Evolutionary conservation across 2,797 vertebrate genomes (phyloP).

Genomic region (Dicrostonyx torquatus): DNA sequence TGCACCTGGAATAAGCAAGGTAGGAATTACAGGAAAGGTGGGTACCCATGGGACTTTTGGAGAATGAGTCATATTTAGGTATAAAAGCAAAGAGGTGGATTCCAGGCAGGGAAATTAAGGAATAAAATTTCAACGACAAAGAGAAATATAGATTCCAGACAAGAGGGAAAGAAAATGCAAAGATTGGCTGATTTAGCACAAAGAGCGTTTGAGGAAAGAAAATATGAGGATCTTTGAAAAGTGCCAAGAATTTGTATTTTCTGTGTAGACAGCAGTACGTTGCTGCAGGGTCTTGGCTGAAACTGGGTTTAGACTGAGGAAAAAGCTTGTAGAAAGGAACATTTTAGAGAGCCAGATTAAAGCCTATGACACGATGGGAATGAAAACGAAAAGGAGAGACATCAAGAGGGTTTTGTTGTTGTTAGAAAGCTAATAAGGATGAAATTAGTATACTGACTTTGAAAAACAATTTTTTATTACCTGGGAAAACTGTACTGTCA

Average conservation of each 20-base stretch:
- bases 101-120: background rate
- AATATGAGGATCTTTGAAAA: background rate
- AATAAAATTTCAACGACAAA: conserved; percentile 3
- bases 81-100: background rate
- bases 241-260: background rate
- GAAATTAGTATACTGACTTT: background rate
- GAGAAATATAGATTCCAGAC: background rate
- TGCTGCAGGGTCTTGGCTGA: background rate
- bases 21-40: background rate
- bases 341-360: conserved; percentile 23
- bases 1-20: background rate
- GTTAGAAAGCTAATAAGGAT: conserved; percentile 16
- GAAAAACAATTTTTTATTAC: conserved; percentile 18
- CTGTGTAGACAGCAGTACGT: background rate
- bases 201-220: background rate
- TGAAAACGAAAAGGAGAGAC: background rate
- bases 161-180: background rate
- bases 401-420: background rate
- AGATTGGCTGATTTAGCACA: background rate
- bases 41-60: background rate
- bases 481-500: background rate
- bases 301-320: background rate
- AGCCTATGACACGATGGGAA: background rate
- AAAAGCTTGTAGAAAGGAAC: background rate
- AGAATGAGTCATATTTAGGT: background rate